Evolutionary conservation across 2,113 vertebrate species (phyloP).

Genomic region (Blennius ocellaris): DNA sequence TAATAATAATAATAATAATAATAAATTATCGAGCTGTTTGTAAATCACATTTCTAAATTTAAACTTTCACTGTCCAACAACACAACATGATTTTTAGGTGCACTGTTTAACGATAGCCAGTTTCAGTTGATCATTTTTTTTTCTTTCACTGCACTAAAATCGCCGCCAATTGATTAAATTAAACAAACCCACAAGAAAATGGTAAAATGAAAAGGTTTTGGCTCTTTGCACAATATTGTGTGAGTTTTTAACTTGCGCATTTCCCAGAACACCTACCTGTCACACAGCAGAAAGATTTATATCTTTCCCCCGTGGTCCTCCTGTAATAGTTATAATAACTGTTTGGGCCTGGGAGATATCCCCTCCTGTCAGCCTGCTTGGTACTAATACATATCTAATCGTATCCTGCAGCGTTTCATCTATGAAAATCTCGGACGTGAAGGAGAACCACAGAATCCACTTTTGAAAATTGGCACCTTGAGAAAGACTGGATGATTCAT

Average conservation of each 20-base stretch:
- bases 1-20: not conserved
- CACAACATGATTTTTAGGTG: too few species aligned
- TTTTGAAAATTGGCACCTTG: conserved; percentile 26
- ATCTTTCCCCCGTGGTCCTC: conserved; percentile 64
- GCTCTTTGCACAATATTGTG: not conserved
- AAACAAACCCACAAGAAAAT: conserved; percentile 3
- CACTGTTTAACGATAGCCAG: not conserved
- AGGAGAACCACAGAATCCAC: conserved; percentile 52
- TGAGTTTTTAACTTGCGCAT: not conserved
- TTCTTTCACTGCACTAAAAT: not conserved
- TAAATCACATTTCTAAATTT: too few species aligned
- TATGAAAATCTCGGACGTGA: conserved; percentile 57
- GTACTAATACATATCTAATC: conserved; percentile 94
- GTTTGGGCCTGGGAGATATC: conserved; percentile 83
- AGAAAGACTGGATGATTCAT: conserved; percentile 12
- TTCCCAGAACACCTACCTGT: conserved; percentile 31
- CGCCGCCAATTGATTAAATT: not conserved
- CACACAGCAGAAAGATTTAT: conserved; percentile 60
- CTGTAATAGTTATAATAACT: conserved; percentile 79
- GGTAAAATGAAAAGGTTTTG: not conserved
- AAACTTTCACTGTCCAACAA: too few species aligned
- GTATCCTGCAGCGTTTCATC: conserved; percentile 85
- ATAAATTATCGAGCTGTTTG: too few species aligned
- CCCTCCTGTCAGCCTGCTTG: conserved; percentile 79
- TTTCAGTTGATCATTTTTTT: not conserved